Evolutionary conservation across 1,140 invertebrate genomes (phyloP), one percentile per base, ranked within the genome.

Genomic region (Helicoverpa armigera): DNA sequence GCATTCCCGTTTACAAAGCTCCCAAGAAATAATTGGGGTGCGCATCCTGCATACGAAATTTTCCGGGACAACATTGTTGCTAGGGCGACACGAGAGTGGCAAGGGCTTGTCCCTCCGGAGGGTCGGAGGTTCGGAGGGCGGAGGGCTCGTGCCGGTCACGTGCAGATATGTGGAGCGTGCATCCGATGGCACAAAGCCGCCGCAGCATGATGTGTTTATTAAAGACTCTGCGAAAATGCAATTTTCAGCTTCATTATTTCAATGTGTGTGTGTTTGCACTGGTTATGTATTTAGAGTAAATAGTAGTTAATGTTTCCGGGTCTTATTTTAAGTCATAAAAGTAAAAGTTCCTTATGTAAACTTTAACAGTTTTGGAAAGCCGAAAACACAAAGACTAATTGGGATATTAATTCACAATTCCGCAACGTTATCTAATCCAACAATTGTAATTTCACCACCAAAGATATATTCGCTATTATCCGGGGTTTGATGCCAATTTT

Each of bases 191-290:
- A 74, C 61, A 69, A 56, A 77, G 75, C 60, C 12, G 61, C 61
- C 48, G 35, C 73, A 70, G 69, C 67, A 58, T 87, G 86, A 87
- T 84, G 82, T 84, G 84, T 87, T 87, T 84, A 87, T 87, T 82
- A 87, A 51, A 77, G 76, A 43, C n/a, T 67, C 0, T 13, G 69
- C 18, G 78, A 80, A 83, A 79, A 82, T 82, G 79, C 79, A 81
- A 84, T 86, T 81, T 82, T 65, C 48, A 61, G 60, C 60, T 77
- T 53, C 23, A 77, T 77, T 77, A 77, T 67, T 67, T 29, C 2
- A 63, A 51, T 29, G 13, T n/a, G n/a, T 61, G 50, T 60, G 43
- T 48, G 16, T 3, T 18, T 50, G n/a, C 54, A 16, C n/a, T 23
- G 10, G 43, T 48, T 48, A 14, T n/a, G 31, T 18, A 10, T 23